Evolutionary conservation across 1,140 invertebrate species (phyloP).

Genomic region (Philopotamus ludificatus): DNA sequence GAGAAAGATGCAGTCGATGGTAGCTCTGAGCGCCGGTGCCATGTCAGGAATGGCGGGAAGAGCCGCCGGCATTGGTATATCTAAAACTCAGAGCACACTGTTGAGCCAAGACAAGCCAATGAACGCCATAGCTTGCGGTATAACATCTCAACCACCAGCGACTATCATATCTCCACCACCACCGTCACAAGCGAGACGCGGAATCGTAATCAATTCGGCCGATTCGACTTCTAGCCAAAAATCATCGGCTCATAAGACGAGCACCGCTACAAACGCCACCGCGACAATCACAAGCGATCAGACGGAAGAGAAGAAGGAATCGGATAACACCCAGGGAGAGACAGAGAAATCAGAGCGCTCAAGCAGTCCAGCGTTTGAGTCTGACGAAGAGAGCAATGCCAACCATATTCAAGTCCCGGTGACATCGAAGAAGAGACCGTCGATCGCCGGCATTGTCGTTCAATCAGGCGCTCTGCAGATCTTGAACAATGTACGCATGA

Average conservation of each 20-base stretch:
- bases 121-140: constrained; percentile 38
- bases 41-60: constrained; percentile 87
- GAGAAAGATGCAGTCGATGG: constrained; percentile 91
- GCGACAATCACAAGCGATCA: constrained; percentile 56
- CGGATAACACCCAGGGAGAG: constrained; percentile 45
- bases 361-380: constrained; percentile 93
- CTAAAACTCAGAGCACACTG: constrained; percentile 72
- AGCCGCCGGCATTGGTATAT: constrained; percentile 79
- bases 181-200: constrained; percentile 50
- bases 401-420: constrained; percentile 43
- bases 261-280: constrained; percentile 58
- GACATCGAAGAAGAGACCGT: constrained; percentile 59
- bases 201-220: constrained; percentile 45
- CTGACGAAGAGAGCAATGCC: constrained; percentile 80
- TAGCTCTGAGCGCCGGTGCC: constrained; percentile 80
- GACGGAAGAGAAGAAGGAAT: constrained; percentile 55
- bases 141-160: constrained; percentile 12
- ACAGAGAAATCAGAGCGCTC: constrained; percentile 82
- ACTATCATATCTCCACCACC: constrained; percentile 32
- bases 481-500: constrained; percentile 59
- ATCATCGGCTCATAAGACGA: constrained; percentile 61
- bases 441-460: constrained; percentile 64
- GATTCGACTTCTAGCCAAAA: constrained; percentile 65
- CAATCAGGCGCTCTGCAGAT: constrained; percentile 60
- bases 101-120: constrained; percentile 71